phyloP scores from a whole-genome alignment of 2,113 vertebrate species.

The Corythaeola cristata region DNA sequence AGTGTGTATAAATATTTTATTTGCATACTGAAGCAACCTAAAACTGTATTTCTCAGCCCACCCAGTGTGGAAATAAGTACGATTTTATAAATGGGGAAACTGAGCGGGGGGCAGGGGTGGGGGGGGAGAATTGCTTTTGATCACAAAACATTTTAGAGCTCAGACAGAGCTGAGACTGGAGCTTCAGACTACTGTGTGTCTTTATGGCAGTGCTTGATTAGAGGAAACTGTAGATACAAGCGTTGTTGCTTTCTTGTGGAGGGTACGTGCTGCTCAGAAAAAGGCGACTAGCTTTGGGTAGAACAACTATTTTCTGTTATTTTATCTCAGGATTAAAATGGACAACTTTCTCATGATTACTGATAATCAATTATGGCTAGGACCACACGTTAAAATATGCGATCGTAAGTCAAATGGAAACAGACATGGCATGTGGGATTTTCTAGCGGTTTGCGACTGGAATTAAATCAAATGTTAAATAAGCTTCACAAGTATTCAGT shows the following conservation, averaged over 20 bases:
- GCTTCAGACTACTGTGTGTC: not conserved
- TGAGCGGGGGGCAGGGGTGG: no score
- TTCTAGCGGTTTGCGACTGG: not conserved
- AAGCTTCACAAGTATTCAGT: not conserved
- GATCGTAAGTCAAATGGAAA: not conserved
- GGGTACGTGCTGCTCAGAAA: not conserved
- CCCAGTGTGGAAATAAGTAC: constrained; percentile 1
- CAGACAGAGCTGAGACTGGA: not conserved
- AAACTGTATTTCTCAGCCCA: not conserved
- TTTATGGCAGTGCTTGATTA: not conserved
- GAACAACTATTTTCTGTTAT: not conserved
- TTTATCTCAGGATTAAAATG: not conserved
- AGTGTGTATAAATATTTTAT: constrained; percentile 19
- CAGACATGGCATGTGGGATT: not conserved
- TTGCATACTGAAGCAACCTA: not conserved
- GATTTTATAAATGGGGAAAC: not conserved
- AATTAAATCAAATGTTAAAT: not conserved
- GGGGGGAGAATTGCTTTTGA: not conserved
- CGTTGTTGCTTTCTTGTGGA: not conserved
- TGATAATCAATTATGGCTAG: not conserved
- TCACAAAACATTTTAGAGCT: not conserved
- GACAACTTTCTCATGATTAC: not conserved
- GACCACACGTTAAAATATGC: not conserved
- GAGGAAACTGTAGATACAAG: not conserved
- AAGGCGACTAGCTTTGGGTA: not conserved